Base-by-base conservation (phyloP, 1,140 invertebrate genomes). In the Notospermus geniculatus region DNA sequence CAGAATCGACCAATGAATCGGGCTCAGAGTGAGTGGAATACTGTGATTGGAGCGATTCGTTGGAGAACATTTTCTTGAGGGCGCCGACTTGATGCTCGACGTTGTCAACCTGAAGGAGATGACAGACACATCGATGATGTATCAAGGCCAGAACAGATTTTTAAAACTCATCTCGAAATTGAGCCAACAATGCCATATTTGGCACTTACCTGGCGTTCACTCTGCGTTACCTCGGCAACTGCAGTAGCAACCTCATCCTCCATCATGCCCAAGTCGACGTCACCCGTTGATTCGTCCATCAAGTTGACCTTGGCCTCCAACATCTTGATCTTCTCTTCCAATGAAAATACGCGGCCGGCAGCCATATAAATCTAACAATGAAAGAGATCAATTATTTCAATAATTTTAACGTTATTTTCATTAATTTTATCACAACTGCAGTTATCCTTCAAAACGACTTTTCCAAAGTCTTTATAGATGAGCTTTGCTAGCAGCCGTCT, bases 301-400 rank as follows among this genome's bases (percentile, higher is more conserved):
- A 63, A 52, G 41, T 68, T 59, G 22, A 77, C 66, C 53, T 68
- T 60, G 7, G 60, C 41, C 43, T 74, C 65, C n/a, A 77, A 65
- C 41, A 66, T 57, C 25, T 64, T 39, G n/a, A 76, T 66, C 55
- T 65, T 66, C 27, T 71, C 69, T 56, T 73, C 72, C 30, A 75
- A 60, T n/a, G 62, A 50, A 59, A 56, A 73, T 19, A 74, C 64
- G 36, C 65, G 64, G 15, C 71, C 63, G 4, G 71, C 69, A 1
- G 74, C 59, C 54, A 76, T 65, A 65, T 76, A 74, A 39, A 77
- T 76, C 75, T 77, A 68, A n/a, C 50, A 50, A 60, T 45, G n/a
- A 29, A n/a, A n/a, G n/a, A 54, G 29, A 46, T 7, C 32, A 36
- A 7, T 4, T 36, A 15, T 36, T 4, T 36, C 32, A 36, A 36